Evolutionary conservation across 2,113 vertebrate species (phyloP), one percentile per base, ranked within the genome.

Genomic region (Ameiurus melas): DNA sequence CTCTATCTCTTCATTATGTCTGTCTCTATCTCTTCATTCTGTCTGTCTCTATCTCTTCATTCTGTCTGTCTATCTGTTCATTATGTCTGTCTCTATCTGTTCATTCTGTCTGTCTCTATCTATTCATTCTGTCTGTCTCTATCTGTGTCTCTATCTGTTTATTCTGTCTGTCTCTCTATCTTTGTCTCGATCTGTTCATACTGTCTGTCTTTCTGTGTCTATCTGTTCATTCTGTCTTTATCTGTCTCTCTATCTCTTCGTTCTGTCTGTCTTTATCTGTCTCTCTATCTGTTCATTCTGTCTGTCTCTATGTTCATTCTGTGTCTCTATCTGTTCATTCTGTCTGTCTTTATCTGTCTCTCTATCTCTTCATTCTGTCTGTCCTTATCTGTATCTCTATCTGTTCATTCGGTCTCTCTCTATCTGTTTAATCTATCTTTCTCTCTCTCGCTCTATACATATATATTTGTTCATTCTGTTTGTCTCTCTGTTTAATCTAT

Each of bases 171-270:
- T 43, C 4, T 43, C 39, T 39, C 39, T 43, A 4, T 43, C 39
- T 43, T 3, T 43, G 39, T 43, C 83, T 39, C 64, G 3, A n/a
- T 79, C 64, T 78, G 51, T 90, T 10, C 8, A 13, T 25, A 12
- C 91, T 81, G 90, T 89, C 90, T 87, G 88, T 86, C 88, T 81
- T 77, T 82, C 0, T 89, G 89, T 87, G 88, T 81, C 81, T 80
- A 0, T 57, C 36, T 36, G 1, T 88, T 47, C 43, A 47, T 47
- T 47, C 77, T 89, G 83, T 58, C 36, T 68, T 77, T 88, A 4
- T 43, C 39, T 43, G 39, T 47, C 58, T 12, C 33, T 84, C 70
- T 88, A 39, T 27, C n/a, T 58, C 6, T 78, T 68, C 5, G n/a
- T 70, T 5, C 66, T 17, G n/a, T 39, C 47, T 64, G 27, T 66